phyloP scores from a whole-genome alignment of 2,888 invertebrate genomes.

The Dromius quadrimaculatus region DNA sequence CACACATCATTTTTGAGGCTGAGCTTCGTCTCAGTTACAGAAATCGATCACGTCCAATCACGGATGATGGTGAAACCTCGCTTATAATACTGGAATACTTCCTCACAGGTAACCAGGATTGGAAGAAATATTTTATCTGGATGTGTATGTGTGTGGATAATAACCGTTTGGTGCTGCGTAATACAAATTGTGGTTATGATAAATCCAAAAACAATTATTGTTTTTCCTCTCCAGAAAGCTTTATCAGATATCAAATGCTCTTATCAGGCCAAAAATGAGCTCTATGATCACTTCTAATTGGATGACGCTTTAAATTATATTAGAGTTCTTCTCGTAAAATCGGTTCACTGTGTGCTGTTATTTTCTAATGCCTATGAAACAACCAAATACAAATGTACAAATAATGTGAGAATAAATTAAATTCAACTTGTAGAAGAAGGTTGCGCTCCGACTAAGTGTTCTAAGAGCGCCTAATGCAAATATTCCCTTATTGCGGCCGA shows the following conservation, averaged over 20 bases:
- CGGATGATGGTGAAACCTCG: conserved; percentile 45
- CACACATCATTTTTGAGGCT: conserved; percentile 13
- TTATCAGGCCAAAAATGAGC: too few relatives aligned
- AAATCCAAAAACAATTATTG: too few relatives aligned
- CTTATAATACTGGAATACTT: conserved; percentile 49
- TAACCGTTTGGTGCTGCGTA: too few relatives aligned
- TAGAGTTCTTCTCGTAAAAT: conserved; percentile 10
- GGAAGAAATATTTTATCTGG: too few relatives aligned
- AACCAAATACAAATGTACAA: conserved; percentile 30
- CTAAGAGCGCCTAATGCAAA: conserved; percentile 25
- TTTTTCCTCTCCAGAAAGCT: too few relatives aligned
- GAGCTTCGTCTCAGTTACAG: conserved; percentile 16
- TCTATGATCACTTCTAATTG: too few relatives aligned
- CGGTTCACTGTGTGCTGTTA: neutral
- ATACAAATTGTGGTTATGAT: too few relatives aligned
- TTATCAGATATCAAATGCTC: too few relatives aligned
- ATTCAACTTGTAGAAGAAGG: conserved; percentile 25
- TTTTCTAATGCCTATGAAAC: conserved; percentile 14
- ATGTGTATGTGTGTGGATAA: too few relatives aligned
- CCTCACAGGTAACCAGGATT: conserved; percentile 27
- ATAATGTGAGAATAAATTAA: conserved; percentile 29
- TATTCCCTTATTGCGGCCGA: conserved; percentile 22
- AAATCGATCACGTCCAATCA: conserved; percentile 48
- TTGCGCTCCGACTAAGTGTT: conserved; percentile 4
- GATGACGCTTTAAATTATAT: too few relatives aligned